Evolutionary conservation across 1,140 invertebrate genomes (phyloP).

Genomic region (silkworm (Bombyx mori)): DNA sequence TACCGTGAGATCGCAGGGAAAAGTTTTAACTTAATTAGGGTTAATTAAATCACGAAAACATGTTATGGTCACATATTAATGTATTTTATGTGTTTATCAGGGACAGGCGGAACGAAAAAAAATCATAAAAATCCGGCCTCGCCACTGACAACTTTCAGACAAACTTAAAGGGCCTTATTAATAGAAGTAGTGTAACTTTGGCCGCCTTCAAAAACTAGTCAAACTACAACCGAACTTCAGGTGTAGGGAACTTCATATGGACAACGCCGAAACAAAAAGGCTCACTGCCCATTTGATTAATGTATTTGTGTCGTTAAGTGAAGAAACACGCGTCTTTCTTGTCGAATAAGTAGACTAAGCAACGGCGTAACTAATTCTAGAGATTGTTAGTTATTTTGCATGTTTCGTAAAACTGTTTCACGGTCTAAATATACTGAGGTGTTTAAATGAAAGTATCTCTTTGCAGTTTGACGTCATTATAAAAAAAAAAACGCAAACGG

Average conservation of each 20-base stretch:
- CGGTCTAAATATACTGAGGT: slow-evolving; percentile 50
- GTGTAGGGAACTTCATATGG: too few relatives aligned
- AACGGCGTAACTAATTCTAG: slow-evolving; percentile 67
- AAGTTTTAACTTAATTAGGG: slow-evolving; percentile 47
- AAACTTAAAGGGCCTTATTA: too few relatives aligned
- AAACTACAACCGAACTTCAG: too few relatives aligned
- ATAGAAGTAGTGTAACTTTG: too few relatives aligned
- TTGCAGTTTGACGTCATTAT: slow-evolving; percentile 7
- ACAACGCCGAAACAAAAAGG: slow-evolving; percentile 8
- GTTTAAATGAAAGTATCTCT: slow-evolving; percentile 60
- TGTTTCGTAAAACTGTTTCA: slow-evolving; percentile 69
- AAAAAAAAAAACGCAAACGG: slow-evolving; percentile 9
- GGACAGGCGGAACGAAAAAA: slow-evolving; percentile 12
- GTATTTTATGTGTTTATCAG: slow-evolving; percentile 22
- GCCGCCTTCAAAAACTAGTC: too few relatives aligned
- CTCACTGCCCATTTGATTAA: slow-evolving; percentile 29
- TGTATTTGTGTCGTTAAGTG: slow-evolving; percentile 51
- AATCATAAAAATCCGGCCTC: background rate
- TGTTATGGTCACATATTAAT: slow-evolving; percentile 32
- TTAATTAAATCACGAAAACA: slow-evolving; percentile 47
- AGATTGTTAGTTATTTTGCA: slow-evolving; percentile 70
- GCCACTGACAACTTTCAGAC: too few relatives aligned
- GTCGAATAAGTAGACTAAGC: slow-evolving; percentile 57
- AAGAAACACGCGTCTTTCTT: slow-evolving; percentile 58
- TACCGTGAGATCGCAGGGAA: slow-evolving; percentile 36